These are phyloP conservation scores for Palloptera scutellata DNA, from an alignment of 2,888 invertebrate genomes.

Conservation along the genomic window DNA sequence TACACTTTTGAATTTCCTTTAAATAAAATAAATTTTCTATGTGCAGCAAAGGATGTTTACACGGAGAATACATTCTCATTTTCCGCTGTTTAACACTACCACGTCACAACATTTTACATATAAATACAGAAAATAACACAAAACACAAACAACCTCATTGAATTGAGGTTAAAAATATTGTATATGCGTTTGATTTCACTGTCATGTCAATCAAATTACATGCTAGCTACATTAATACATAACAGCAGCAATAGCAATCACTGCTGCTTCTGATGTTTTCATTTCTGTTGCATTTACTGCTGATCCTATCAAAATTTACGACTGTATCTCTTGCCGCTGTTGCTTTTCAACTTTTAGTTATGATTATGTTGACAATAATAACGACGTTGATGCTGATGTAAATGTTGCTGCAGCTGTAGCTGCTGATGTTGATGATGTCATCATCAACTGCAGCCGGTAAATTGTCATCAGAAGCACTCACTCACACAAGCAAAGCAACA, in stretches of 20 bases:
- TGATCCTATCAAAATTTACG: no score
- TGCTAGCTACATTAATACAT: constrained; percentile 2
- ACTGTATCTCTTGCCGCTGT: not conserved
- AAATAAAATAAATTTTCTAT: no score
- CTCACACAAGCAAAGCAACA: not conserved
- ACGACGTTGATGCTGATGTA: constrained; percentile 16
- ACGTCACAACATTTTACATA: no score
- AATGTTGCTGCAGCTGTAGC: not conserved
- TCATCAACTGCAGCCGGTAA: constrained; percentile 5
- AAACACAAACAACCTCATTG: no score
- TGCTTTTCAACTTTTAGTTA: not conserved
- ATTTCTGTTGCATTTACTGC: not conserved
- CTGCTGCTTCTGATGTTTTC: constrained; percentile 2
- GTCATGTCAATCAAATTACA: constrained; percentile 20
- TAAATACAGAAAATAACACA: no score
- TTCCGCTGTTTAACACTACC: no score
- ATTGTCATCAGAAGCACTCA: not conserved
- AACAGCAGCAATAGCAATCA: constrained; percentile 8
- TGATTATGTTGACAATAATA: not conserved
- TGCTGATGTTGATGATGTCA: not conserved
- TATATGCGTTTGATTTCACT: no score
- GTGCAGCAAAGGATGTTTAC: no score
- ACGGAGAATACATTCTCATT: no score
- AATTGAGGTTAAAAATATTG: no score
- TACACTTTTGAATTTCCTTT: no score